Evolutionary conservation across 2,888 invertebrate genomes (phyloP).

Genomic region (Amitus sp.): DNA sequence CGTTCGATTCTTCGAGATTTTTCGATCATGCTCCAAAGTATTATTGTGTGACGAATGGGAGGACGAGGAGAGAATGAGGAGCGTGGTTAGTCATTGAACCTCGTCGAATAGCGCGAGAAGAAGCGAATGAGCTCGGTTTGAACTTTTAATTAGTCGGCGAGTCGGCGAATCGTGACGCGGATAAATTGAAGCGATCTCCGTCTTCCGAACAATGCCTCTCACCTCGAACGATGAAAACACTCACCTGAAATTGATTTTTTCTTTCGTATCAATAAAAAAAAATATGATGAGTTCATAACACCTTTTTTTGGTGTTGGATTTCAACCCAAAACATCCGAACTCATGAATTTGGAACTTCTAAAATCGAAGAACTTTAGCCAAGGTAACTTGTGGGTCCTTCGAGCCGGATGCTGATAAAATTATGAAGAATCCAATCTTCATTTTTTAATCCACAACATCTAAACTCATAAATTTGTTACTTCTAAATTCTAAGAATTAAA

Average conservation of each 20-base stretch:
- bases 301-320: too few species aligned
- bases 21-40: slow-evolving; percentile 11
- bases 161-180: slow-evolving; percentile 28
- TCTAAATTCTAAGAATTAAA: too few species aligned
- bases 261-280: too few species aligned
- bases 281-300: too few species aligned
- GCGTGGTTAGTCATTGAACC: slow-evolving; percentile 14
- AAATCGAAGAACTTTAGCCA: too few species aligned
- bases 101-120: slow-evolving; percentile 18
- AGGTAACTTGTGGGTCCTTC: too few species aligned
- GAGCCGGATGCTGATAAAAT: too few species aligned
- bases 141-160: slow-evolving; percentile 55
- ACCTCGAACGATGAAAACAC: slow-evolving; percentile 2
- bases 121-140: slow-evolving; percentile 15
- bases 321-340: too few species aligned
- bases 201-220: slow-evolving; percentile 6
- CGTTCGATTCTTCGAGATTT: slow-evolving; percentile 10
- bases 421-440: too few species aligned
- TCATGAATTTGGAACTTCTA: too few species aligned
- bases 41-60: slow-evolving; percentile 28
- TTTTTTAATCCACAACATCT: too few species aligned
- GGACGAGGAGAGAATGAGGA: slow-evolving; percentile 11
- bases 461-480: too few species aligned
- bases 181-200: slow-evolving; percentile 42
- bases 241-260: not conserved